Conservation (phyloP, 2,888 invertebrate genomes). For the Xylota segnis region DNA sequence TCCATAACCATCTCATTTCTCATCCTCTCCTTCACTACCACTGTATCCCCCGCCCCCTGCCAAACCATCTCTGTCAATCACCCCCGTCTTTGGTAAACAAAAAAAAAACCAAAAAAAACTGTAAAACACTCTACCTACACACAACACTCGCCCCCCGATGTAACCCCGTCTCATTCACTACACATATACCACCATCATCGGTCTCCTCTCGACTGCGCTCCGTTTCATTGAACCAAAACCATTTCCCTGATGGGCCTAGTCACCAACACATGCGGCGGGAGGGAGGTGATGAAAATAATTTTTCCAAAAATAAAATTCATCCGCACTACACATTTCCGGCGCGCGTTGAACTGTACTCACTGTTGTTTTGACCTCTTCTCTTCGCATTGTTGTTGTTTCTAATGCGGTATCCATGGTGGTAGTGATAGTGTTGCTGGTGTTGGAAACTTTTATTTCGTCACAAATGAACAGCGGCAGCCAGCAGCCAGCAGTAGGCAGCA, state of each 20-base stretch:
- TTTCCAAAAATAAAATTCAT: slow-evolving; percentile 64
- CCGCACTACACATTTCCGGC: slow-evolving; percentile 32
- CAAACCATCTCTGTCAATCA: slow-evolving; percentile 64
- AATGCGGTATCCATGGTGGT: background rate
- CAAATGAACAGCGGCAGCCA: slow-evolving; percentile 26
- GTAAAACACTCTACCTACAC: slow-evolving; percentile 10
- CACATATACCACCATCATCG: background rate
- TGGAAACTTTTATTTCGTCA: slow-evolving; percentile 35
- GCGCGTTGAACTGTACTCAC: slow-evolving; percentile 16
- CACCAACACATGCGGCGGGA: background rate
- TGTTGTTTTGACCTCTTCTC: slow-evolving; percentile 25
- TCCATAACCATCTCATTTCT: slow-evolving; percentile 21
- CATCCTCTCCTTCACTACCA: slow-evolving; percentile 16
- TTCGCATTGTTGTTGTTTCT: slow-evolving; percentile 4
- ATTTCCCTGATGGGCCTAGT: slow-evolving; percentile 28
- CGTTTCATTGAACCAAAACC: slow-evolving; percentile 67
- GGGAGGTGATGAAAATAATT: slow-evolving; percentile 10
- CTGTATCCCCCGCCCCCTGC: slow-evolving; percentile 22
- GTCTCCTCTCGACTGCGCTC: background rate
- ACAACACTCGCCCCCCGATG: slow-evolving; percentile 9
- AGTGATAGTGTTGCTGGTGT: slow-evolving; percentile 5
- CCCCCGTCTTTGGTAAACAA: slow-evolving; percentile 51
- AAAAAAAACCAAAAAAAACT: slow-evolving; percentile 21
- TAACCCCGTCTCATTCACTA: background rate
- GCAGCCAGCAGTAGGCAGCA: slow-evolving; percentile 33